Conservation (phyloP, 1,140 invertebrate genomes). For the Trichonephila clavipes region DNA sequence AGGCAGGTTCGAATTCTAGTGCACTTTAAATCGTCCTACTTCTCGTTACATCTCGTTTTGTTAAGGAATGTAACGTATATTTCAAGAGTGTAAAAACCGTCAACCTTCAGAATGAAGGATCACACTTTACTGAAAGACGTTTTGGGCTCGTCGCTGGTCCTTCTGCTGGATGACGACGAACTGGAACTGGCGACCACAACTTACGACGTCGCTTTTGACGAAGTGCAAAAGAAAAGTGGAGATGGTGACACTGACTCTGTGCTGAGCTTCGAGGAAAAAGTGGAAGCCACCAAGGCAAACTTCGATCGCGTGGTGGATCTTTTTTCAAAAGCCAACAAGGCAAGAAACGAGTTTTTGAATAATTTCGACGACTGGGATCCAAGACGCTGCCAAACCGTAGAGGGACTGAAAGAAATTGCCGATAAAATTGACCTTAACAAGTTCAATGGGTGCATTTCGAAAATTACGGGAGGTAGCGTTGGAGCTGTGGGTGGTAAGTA, state of each 20-base stretch:
- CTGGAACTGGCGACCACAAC: neutral
- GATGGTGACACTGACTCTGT: neutral
- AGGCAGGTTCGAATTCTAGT: too few species aligned
- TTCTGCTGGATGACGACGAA: neutral
- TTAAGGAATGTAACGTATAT: too few species aligned
- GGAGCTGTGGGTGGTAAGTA: neutral
- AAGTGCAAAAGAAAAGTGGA: neutral
- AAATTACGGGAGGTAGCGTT: neutral
- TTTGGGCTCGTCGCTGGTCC: neutral
- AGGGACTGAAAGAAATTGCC: neutral
- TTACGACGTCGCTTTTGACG: neutral
- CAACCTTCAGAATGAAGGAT: too few species aligned
- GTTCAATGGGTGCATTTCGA: neutral
- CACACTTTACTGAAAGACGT: too few species aligned
- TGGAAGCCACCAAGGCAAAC: neutral
- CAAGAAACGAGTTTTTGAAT: neutral
- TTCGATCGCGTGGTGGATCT: neutral
- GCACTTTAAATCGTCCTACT: too few species aligned
- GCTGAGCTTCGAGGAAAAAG: neutral
- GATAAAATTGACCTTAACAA: neutral
- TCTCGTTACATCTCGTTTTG: too few species aligned
- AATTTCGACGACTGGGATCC: neutral
- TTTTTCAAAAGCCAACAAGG: neutral
- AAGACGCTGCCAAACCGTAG: neutral
- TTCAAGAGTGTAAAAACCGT: too few species aligned